Evolutionary conservation across 2,888 invertebrate genomes (phyloP).

Genomic region (Sarcophaga carnaria): DNA sequence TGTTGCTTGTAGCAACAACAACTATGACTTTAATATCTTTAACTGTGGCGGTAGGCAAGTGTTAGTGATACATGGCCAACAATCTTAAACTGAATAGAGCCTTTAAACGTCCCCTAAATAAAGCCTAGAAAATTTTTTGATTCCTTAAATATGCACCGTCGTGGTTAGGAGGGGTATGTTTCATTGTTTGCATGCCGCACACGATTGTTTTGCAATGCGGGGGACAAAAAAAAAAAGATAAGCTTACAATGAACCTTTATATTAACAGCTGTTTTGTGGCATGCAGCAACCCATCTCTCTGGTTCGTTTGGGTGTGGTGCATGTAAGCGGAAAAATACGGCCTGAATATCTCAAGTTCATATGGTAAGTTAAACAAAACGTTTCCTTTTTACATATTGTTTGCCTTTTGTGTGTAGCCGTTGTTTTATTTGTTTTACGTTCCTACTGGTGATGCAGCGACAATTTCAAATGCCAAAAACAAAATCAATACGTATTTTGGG

Average conservation of each 20-base stretch:
- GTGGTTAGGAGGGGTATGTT: not conserved
- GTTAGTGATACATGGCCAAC: not conserved
- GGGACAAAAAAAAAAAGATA: not conserved
- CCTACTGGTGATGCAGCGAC: conserved; percentile 23
- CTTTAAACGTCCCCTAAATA: conserved; percentile 10
- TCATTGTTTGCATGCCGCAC: conserved; percentile 23
- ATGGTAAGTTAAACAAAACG: conserved; percentile 26
- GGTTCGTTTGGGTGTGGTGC: not conserved
- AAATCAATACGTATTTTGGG: conserved; percentile 52
- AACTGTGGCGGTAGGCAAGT: not conserved
- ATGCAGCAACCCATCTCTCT: conserved; percentile 14
- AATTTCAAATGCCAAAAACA: conserved; percentile 20
- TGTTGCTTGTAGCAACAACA: not conserved
- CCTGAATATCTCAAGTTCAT: conserved; percentile 22
- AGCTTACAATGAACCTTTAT: conserved; percentile 1
- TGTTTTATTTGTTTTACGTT: conserved; percentile 43
- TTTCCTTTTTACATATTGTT: conserved; percentile 20
- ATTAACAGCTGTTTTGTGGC: conserved; percentile 56
- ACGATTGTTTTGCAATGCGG: conserved; percentile 33
- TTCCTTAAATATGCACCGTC: not conserved
- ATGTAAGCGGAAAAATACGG: conserved; percentile 32
- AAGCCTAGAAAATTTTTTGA: not conserved
- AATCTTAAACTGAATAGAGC: not conserved
- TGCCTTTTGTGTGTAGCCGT: conserved; percentile 25
- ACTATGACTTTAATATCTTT: not conserved